Evolutionary conservation across 2,888 invertebrate genomes (phyloP).

Genomic region (Lysandra coridon): DNA sequence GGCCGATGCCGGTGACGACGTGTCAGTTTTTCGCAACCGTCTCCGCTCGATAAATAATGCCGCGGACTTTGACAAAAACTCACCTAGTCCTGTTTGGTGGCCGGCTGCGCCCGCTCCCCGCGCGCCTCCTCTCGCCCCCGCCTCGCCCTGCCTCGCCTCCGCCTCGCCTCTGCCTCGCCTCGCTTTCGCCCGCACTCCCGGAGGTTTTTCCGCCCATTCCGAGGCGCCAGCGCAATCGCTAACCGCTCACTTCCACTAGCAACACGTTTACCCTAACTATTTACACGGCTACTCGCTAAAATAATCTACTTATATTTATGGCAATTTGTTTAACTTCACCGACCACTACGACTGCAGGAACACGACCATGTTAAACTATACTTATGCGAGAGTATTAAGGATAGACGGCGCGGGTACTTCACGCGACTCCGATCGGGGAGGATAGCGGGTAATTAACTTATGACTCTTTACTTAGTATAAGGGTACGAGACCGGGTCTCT

Average conservation of each 20-base stretch:
- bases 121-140: constrained; percentile 45
- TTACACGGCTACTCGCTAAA: constrained; percentile 76
- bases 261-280: constrained; percentile 69
- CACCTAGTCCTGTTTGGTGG: constrained; percentile 78
- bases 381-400: constrained; percentile 78
- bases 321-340: constrained; percentile 81
- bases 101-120: constrained; percentile 69
- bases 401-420: constrained; percentile 74
- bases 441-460: constrained; percentile 68
- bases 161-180: constrained; percentile 44
- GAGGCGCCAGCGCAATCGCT: constrained; percentile 68
- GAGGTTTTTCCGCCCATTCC: constrained; percentile 75
- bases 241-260: constrained; percentile 69
- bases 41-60: constrained; percentile 80
- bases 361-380: constrained; percentile 80
- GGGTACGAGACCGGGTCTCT: constrained; percentile 82
- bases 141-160: constrained; percentile 43
- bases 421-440: constrained; percentile 61
- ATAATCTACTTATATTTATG: constrained; percentile 80
- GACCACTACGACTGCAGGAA: constrained; percentile 80
- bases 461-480: constrained; percentile 78
- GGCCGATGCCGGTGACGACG: constrained; percentile 65
- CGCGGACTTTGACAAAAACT: constrained; percentile 80
- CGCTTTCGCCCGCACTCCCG: constrained; percentile 52
- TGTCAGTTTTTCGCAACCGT: constrained; percentile 79